Evolutionary conservation across 2,888 invertebrate species (phyloP), one percentile per base, ranked within the genome.

Genomic region (Embidobia sp.): DNA sequence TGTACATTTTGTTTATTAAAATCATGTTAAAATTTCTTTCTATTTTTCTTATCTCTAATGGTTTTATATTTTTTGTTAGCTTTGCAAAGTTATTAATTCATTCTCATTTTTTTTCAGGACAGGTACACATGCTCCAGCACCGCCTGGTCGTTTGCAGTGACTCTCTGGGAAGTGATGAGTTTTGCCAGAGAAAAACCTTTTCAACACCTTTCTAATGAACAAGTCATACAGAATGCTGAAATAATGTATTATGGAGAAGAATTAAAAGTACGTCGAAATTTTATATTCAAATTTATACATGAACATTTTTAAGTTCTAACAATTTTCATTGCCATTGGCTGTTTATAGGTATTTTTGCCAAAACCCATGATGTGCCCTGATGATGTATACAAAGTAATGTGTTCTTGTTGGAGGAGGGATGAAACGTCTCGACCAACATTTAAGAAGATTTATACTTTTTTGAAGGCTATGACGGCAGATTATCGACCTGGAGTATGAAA

Each of bases 361-460:
- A 93, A 94, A 83, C 96, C 96, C 35, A 92, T 92, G 53, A 93
- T 94, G 75, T 96, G 95, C 88, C 94, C 95, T 8, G 91, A 93
- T 11, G 93, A 94, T 82, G 93, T 96, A 46, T 95, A 95, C 90
- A 92, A 93, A 79, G 90, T 95, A 79, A 94, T 95, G 94, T 92
- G 93, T 85, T 92, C 93, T 83, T 95, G 93, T 85, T 93, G 93
- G 93, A 91, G 90, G 82, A 89, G 92, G 81, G 92, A 93, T 85
- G 92, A 93, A 81, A 88, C 90, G 29, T 88, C 90, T 53, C 89
- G 93, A 80, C 93, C 93, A 35, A 92, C 91, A 11, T 93, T 93
- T 87, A 92, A 92, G 85, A 91, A 95, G 82, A 93, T 96, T 83
- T 93, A 94, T 87, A 90, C 92, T 81, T 93, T 93, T 83, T 90